A percentile compares a stretch with the other conserved stretches of the same genome.
These are phyloP conservation scores for Bradypus variegatus DNA, from an alignment of 2,797 vertebrate genomes.

Conservation along the genomic window DNA sequence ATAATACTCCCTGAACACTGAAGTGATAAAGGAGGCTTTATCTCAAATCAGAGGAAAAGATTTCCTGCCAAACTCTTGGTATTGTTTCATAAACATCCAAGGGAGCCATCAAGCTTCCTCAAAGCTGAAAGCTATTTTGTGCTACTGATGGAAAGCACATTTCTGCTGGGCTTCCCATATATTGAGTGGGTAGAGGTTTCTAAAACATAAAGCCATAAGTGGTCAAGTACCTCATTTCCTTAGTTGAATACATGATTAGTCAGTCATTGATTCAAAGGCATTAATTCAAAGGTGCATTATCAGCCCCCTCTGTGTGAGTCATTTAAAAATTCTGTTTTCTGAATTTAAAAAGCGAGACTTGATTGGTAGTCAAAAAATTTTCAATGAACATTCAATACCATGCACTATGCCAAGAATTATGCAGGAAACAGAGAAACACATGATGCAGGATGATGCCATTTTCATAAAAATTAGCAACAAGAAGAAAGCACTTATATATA, in stretches of 20 bases:
- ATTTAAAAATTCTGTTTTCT: slow-evolving; percentile 36
- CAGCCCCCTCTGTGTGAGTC: slow-evolving; percentile 36
- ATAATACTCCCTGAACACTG: not conserved
- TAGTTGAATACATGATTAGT: slow-evolving; percentile 22
- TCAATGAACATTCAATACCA: slow-evolving; percentile 9
- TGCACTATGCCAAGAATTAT: not conserved
- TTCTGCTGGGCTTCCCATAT: not conserved
- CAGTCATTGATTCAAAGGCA: slow-evolving; percentile 52
- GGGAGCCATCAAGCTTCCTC: not conserved
- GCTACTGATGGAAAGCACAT: not conserved
- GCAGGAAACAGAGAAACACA: not conserved
- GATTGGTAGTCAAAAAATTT: slow-evolving; percentile 19
- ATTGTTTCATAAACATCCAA: not conserved
- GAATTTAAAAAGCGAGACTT: slow-evolving; percentile 41
- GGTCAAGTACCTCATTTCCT: slow-evolving; percentile 40
- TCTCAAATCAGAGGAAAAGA: not conserved
- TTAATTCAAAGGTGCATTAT: slow-evolving; percentile 34
- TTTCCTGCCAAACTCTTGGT: not conserved
- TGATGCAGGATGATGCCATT: not conserved
- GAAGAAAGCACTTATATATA: not conserved
- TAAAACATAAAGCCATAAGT: slow-evolving; percentile 18
- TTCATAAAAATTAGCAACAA: not conserved
- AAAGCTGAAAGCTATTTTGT: not conserved
- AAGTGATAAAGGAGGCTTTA: not conserved
- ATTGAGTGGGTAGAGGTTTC: slow-evolving; percentile 45